Percentiles rank a stretch among this genome's conserved stretches.
phyloP scores from a whole-genome alignment of 92 coral and sea anemone genomes.

The Paramuricea clavata region DNA sequence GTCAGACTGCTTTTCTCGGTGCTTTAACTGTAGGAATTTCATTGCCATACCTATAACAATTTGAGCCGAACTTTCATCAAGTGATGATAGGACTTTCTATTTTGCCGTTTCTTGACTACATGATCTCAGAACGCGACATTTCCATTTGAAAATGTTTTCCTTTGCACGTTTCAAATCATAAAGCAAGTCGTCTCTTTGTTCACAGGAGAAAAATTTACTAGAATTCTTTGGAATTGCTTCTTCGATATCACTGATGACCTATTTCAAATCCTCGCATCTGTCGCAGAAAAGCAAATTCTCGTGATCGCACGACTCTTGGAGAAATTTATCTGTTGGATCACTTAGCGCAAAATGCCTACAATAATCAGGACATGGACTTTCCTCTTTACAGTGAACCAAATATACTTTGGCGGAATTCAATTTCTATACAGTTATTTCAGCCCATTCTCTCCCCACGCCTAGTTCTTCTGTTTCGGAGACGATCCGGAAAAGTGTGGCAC shows the following conservation, averaged over 20 bases:
- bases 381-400: not conserved
- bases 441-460: not conserved
- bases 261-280: not conserved
- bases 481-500: slow-evolving; percentile 49
- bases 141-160: slow-evolving; percentile 68
- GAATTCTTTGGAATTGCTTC: not conserved
- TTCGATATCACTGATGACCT: not conserved
- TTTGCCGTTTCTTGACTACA: slow-evolving; percentile 77
- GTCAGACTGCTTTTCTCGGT: not conserved
- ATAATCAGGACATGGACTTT: not conserved
- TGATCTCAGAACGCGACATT: slow-evolving; percentile 75
- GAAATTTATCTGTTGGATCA: not conserved
- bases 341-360: not conserved
- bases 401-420: slow-evolving; percentile 36
- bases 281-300: not conserved
- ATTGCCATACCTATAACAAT: not conserved
- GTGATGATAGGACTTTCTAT: slow-evolving; percentile 59
- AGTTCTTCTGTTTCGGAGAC: not conserved
- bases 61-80: slow-evolving; percentile 13
- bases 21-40: slow-evolving; percentile 76
- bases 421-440: not conserved
- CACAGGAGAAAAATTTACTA: too few species aligned
- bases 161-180: slow-evolving; percentile 24
- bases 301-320: not conserved
- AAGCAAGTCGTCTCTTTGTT: slow-evolving; percentile 52